Conservation (phyloP, 2,888 invertebrate species). For the Thereva nobilitata region DNA sequence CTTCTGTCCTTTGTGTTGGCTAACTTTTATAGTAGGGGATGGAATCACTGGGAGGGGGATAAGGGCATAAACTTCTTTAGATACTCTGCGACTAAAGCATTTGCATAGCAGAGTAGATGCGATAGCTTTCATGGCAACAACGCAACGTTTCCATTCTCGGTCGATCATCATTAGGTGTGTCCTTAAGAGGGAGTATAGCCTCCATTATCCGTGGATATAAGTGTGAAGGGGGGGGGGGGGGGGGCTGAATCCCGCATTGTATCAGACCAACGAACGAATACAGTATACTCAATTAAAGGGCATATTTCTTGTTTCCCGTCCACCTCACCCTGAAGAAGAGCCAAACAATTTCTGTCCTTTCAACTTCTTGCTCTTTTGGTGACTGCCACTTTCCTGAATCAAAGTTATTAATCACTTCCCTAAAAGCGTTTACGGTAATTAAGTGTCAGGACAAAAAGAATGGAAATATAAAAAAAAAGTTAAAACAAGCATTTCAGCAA, state of each 20-base stretch:
- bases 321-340: too few relatives aligned
- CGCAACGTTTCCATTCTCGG: slow-evolving; percentile 17
- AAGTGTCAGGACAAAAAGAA: slow-evolving; percentile 20
- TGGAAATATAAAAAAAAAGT: slow-evolving; percentile 9
- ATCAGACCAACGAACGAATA: too few relatives aligned
- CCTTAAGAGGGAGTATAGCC: background rate
- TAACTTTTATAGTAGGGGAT: background rate
- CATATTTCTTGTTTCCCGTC: too few relatives aligned
- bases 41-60: background rate
- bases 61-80: background rate
- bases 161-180: slow-evolving; percentile 31
- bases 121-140: slow-evolving; percentile 28
- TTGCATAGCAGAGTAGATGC: slow-evolving; percentile 19
- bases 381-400: background rate
- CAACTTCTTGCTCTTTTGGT: background rate
- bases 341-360: too few relatives aligned
- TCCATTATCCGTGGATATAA: background rate
- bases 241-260: too few relatives aligned
- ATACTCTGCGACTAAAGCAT: background rate
- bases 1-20: background rate
- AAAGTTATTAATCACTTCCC: slow-evolving; percentile 18
- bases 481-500: background rate
- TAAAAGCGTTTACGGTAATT: slow-evolving; percentile 23
- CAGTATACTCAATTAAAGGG: too few relatives aligned
- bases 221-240: background rate